Base-by-base conservation (phyloP, 2,113 vertebrate genomes). In the Thunnus thynnus region DNA sequence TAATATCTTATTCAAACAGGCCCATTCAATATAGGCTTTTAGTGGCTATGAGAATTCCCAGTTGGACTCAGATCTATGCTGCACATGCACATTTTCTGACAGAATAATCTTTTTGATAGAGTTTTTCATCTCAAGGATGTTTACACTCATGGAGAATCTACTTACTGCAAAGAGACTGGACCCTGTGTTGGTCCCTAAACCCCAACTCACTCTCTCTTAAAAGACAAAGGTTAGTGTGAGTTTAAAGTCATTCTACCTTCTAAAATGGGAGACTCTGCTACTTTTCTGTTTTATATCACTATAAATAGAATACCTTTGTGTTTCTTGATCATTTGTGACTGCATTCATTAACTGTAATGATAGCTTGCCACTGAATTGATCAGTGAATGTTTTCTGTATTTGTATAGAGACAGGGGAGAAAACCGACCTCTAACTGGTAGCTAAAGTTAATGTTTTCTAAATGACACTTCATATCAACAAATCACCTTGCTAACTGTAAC, bases 91-190 rank as follows among this genome's bases (percentile, higher is more conserved):
- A 47, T 20, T 74, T 80, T 70, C 56, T 83, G 18, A 63, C 62
- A 54, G 66, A 83, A 78, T 73, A 50, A 55, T 72, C 17, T 60
- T 54, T 72, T 66, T 50, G 27, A 61, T 80, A 5, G 41, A 68
- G 50, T 61, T 41, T 3, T 62, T 63, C 58, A 68, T 32, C 66
- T 87, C 72, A 20, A 76, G 47, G 80, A 75, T 72, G 54, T 78
- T 86, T 82, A 58, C 36, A 60, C 14, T 46, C 65, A n/a, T 51
- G 62, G 55, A 13, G 61, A 64, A 65, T 57, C 58, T 55, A 46
- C 36, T 25, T 14, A 3, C 18, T 10, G 22, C 41, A 64, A 57
- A 63, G 46, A 32, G 54, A 51, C 27, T 52, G 68, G 69, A 65
- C 55, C 69, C 50, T 27, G 41, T 54, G 55, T 70, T 65, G 47